Conservation (phyloP, 2,888 invertebrate genomes). For the Microchrysa polita region DNA sequence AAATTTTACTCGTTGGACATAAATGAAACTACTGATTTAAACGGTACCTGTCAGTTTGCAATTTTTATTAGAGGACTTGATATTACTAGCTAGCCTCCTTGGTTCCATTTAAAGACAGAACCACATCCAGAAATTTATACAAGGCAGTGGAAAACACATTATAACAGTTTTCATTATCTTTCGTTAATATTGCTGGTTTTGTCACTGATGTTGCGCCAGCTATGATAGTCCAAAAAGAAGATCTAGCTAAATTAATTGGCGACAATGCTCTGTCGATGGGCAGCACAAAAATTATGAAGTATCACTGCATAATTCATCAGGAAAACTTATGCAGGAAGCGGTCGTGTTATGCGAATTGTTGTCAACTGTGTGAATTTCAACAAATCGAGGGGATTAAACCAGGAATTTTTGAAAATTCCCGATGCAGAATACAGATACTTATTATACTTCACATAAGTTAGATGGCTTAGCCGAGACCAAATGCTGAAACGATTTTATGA, state of each 20-base stretch:
- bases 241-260: slow-evolving; percentile 21
- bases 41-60: neutral
- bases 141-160: neutral
- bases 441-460: too few species aligned
- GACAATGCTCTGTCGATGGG: slow-evolving; percentile 17
- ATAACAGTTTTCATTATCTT: slow-evolving; percentile 26
- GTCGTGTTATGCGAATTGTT: slow-evolving; percentile 34
- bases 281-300: slow-evolving; percentile 34
- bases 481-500: too few species aligned
- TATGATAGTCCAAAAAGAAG: slow-evolving; percentile 19
- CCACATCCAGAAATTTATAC: slow-evolving; percentile 1
- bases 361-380: slow-evolving; percentile 36
- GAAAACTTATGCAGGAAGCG: slow-evolving; percentile 25
- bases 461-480: too few species aligned
- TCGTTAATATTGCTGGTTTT: neutral
- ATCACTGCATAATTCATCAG: slow-evolving; percentile 39
- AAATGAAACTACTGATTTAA: too few species aligned
- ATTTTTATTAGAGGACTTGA: slow-evolving; percentile 45
- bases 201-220: slow-evolving; percentile 42
- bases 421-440: too few species aligned
- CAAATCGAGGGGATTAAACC: neutral
- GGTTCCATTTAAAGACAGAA: slow-evolving; percentile 25
- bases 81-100: slow-evolving; percentile 48
- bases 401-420: slow-evolving; percentile 18
- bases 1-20: too few species aligned